Base-by-base conservation (phyloP, 2,113 vertebrate species). In the Eonycteris spelaea region DNA sequence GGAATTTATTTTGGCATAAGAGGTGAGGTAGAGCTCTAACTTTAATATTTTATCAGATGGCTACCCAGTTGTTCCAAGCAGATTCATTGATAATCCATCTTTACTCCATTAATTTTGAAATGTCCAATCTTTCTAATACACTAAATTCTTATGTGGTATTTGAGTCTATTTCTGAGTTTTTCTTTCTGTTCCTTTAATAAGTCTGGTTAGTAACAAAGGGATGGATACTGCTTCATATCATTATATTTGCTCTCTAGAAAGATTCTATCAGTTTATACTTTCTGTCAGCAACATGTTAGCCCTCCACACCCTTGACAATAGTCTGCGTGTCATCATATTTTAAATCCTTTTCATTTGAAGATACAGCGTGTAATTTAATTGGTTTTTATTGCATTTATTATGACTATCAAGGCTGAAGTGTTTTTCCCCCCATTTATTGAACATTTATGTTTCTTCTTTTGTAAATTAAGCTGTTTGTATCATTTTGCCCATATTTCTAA, bases 1-100 rank as follows among this genome's bases (percentile, higher is more conserved):
- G 67, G 35, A 96, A 61, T 92, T 97, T 95, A 94, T 96, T 92
- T 90, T 95, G 94, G 84, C 91, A 26, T 84, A 79, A 85, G 51
- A 55, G 18, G 12, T 63, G 11, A 96, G 33, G 61, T 38, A 73
- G 38, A 28, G 35, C 28, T 71, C 84, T 88, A 78, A 51, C 71
- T 94, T 94, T 94, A 82, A 73, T 90, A 87, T 95, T 87, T 95
- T 90, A 90, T 96, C 88, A 88, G 80, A 94, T 68, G 94, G 59
- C 57, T 70, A 45, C 19, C 16, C 59, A 43, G 85, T 90, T 78
- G 51, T 90, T 67, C 19, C 75, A 84, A 59, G 30, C 18, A 78
- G 0, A 80, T 63, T 70, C 38, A 65, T 48, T 61, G 51, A 75
- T 77, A 83, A 80, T 55, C 75, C 63, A 88, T 59, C 84, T 80